phyloP scores from a whole-genome alignment of 2,113 vertebrate genomes.

The Dendropsophus ebraccatus region DNA sequence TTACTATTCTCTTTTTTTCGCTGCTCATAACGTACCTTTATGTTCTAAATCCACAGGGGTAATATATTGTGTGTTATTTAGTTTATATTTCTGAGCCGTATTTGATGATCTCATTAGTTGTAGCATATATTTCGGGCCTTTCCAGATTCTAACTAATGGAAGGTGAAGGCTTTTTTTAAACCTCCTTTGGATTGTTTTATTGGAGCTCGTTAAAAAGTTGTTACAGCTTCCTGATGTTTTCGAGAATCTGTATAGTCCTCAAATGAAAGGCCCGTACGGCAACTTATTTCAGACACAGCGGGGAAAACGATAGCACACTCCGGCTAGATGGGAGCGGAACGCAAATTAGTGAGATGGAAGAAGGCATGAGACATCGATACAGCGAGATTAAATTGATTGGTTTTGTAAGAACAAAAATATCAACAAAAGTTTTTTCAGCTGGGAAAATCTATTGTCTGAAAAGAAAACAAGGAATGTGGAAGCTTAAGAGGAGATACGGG shows the following conservation, averaged over 20 bases:
- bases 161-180: constrained; percentile 53
- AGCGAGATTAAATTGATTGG: constrained; percentile 57
- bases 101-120: constrained; percentile 58
- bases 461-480: constrained; percentile 15
- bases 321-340: constrained; percentile 39
- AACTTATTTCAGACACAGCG: constrained; percentile 58
- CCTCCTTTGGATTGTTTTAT: constrained; percentile 54
- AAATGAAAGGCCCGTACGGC: constrained; percentile 54
- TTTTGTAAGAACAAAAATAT: constrained; percentile 48
- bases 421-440: constrained; percentile 55
- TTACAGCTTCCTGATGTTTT: constrained; percentile 60
- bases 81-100: constrained; percentile 52
- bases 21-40: constrained; percentile 36
- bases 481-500: neutral
- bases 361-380: constrained; percentile 46
- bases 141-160: constrained; percentile 45
- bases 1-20: constrained; percentile 45
- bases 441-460: constrained; percentile 28
- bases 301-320: constrained; percentile 41
- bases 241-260: constrained; percentile 53
- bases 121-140: constrained; percentile 53
- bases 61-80: constrained; percentile 55
- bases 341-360: constrained; percentile 57
- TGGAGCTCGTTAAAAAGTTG: constrained; percentile 58
- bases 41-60: constrained; percentile 57